These are phyloP conservation scores for Uria aalge DNA, from an alignment of 2,113 vertebrate species.

Conservation along the genomic window DNA sequence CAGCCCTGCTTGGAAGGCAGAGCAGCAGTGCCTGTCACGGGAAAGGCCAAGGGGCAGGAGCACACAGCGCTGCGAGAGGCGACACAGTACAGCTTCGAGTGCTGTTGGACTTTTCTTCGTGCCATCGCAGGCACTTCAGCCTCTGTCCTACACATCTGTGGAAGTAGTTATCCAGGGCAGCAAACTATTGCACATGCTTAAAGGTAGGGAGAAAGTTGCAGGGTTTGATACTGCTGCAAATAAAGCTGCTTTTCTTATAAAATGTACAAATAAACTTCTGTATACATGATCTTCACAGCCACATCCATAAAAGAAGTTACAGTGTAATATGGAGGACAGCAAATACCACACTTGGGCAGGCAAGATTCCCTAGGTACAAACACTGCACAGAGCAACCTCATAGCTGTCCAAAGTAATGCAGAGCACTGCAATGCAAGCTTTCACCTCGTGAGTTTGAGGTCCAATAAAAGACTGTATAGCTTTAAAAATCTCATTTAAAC, in stretches of 20 bases:
- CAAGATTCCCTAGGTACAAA: not conserved
- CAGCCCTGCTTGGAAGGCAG: not conserved
- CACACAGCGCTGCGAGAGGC: not conserved
- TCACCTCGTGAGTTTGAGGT: not conserved
- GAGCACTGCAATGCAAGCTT: not conserved
- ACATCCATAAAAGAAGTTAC: not conserved
- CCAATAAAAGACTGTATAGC: not conserved
- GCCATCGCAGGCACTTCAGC: accelerated
- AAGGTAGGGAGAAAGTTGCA: not conserved
- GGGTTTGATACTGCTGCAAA: not conserved
- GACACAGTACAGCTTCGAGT: accelerated
- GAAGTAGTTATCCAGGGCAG: not conserved
- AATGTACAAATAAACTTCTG: accelerated
- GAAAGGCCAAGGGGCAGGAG: not conserved
- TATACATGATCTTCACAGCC: not conserved
- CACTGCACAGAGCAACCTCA: not conserved
- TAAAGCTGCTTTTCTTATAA: not conserved
- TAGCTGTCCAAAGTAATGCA: accelerated
- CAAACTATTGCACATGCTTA: not conserved
- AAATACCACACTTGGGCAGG: accelerated
- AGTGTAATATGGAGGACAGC: accelerated
- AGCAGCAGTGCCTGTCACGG: not conserved
- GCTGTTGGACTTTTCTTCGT: not conserved
- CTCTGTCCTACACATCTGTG: not conserved
- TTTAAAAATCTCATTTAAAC: not conserved